phyloP scores from a whole-genome alignment of 92 coral and sea anemone species.

The Phymanthus crucifer region DNA sequence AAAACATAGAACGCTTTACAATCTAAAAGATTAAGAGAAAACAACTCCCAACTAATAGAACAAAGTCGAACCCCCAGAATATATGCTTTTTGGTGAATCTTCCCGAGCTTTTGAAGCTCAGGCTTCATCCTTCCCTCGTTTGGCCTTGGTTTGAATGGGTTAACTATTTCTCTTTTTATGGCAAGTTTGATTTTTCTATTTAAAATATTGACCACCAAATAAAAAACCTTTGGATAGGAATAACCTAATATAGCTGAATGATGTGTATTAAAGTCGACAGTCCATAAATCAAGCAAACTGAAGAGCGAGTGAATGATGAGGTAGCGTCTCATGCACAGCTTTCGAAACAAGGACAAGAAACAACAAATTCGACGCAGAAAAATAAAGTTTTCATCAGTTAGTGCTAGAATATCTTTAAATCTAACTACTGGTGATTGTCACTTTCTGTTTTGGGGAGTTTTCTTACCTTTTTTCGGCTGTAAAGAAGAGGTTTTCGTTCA shows the following conservation, averaged over 20 bases:
- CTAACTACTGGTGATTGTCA: neutral
- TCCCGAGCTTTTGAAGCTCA: neutral
- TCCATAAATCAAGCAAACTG: neutral
- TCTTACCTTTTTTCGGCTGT: neutral
- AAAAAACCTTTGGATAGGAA: neutral
- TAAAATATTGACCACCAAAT: neutral
- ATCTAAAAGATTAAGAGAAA: neutral
- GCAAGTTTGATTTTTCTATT: neutral
- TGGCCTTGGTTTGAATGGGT: neutral
- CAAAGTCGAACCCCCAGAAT: neutral
- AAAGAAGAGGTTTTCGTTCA: conserved; percentile 2
- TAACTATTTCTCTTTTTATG: neutral
- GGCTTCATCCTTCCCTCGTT: neutral
- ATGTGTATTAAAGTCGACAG: neutral
- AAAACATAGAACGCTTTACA: neutral
- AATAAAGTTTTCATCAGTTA: neutral
- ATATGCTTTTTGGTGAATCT: neutral
- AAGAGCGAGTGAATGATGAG: neutral
- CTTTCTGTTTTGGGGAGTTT: neutral
- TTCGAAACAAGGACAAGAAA: neutral
- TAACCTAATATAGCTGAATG: neutral
- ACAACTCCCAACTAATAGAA: neutral
- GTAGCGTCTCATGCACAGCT: neutral
- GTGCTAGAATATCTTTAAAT: neutral
- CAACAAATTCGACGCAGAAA: neutral